Conservation (phyloP, 2,888 invertebrate species). For the Parelbella ahira region DNA sequence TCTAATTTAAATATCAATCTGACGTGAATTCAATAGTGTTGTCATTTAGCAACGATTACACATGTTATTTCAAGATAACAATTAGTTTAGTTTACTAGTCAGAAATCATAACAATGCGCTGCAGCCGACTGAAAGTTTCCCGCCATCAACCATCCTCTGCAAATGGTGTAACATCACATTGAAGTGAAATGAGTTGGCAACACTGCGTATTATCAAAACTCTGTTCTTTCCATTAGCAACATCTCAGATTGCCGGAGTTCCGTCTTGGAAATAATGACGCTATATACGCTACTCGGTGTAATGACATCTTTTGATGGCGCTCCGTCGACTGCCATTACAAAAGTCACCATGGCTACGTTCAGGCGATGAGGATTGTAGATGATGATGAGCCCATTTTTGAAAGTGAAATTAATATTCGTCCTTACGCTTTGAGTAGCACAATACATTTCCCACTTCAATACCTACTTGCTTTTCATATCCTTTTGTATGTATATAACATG, state of each 20-base stretch:
- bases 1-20: no score
- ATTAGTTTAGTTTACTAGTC: no score
- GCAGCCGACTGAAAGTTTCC: no score
- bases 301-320: constrained; percentile 64
- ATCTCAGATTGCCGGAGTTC: constrained; percentile 69
- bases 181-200: constrained; percentile 27
- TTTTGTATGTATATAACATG: no score
- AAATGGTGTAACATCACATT: no score
- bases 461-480: neutral
- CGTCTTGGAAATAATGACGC: constrained; percentile 64
- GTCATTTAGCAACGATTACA: no score
- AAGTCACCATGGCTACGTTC: constrained; percentile 63
- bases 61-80: no score
- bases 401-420: constrained; percentile 38
- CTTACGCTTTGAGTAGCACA: constrained; percentile 26
- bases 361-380: constrained; percentile 57
- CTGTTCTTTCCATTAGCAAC: constrained; percentile 72
- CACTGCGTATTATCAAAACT: constrained; percentile 66
- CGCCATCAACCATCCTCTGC: no score
- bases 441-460: constrained; percentile 15
- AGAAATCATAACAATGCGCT: no score
- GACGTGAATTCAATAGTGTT: no score
- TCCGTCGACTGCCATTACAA: constrained; percentile 57
- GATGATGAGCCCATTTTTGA: constrained; percentile 50
- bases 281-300: constrained; percentile 62